phyloP scores from a whole-genome alignment of 1,140 invertebrate species.

The Amyelois transitella region DNA sequence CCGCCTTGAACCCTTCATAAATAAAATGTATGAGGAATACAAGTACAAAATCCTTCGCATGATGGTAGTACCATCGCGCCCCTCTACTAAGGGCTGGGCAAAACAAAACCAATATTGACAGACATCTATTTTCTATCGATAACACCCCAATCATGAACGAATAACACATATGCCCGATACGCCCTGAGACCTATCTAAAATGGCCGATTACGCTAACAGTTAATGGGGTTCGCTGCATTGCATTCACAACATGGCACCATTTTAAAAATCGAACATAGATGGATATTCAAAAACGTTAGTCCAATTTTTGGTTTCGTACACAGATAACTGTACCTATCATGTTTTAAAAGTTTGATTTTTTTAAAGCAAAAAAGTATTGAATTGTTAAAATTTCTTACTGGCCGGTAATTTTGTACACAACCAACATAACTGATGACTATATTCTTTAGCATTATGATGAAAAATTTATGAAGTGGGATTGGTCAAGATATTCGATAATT shows the following conservation, averaged over 20 bases:
- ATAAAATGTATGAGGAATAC: slow-evolving; percentile 71
- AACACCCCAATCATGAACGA: background rate
- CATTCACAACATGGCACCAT: slow-evolving; percentile 53
- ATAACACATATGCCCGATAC: background rate
- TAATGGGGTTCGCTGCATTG: slow-evolving; percentile 60
- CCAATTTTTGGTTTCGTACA: slow-evolving; percentile 15
- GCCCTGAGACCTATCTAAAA: slow-evolving; percentile 4
- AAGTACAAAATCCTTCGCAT: slow-evolving; percentile 59
- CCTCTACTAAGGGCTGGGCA: slow-evolving; percentile 44
- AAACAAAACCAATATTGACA: slow-evolving; percentile 24
- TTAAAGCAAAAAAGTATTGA: slow-evolving; percentile 7
- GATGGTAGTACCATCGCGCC: slow-evolving; percentile 43
- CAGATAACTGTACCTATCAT: slow-evolving; percentile 18
- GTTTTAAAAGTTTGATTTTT: slow-evolving; percentile 23
- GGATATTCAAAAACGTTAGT: slow-evolving; percentile 58
- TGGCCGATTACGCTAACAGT: slow-evolving; percentile 43
- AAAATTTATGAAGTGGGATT: slow-evolving; percentile 27
- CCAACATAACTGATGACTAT: slow-evolving; percentile 23
- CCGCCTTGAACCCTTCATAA: slow-evolving; percentile 45
- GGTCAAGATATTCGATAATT: slow-evolving; percentile 32
- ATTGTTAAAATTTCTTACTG: background rate
- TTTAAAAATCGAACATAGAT: slow-evolving; percentile 63
- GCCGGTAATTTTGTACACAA: background rate
- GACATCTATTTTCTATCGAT: slow-evolving; percentile 27
- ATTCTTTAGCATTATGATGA: slow-evolving; percentile 28